A percentile compares a stretch with the other conserved stretches of the same genome.
Conservation (phyloP, 1,140 invertebrate genomes). For the Euura saliciscinereae region DNA sequence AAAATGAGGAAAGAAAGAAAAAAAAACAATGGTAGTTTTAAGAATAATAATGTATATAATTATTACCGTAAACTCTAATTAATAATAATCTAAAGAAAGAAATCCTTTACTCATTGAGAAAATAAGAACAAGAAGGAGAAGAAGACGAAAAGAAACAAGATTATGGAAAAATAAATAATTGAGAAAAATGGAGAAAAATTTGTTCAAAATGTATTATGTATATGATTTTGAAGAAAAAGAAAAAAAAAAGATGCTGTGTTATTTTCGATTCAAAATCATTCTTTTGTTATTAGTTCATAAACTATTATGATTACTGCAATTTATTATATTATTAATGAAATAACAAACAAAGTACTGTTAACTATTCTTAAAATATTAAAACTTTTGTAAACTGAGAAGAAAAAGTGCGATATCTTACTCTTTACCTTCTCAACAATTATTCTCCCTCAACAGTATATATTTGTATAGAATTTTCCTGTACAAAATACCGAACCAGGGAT, state of each 20-base stretch:
- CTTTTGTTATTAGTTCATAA: constrained; percentile 54
- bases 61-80: constrained; percentile 46
- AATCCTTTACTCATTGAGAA: neutral
- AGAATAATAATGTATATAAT: constrained; percentile 53
- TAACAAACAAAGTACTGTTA: constrained; percentile 59
- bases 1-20: constrained; percentile 48
- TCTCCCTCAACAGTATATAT: too few species aligned
- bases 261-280: constrained; percentile 33
- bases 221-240: constrained; percentile 8
- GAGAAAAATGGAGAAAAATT: neutral
- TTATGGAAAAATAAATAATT: constrained; percentile 16
- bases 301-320: constrained; percentile 53
- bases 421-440: too few species aligned
- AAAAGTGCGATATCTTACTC: neutral
- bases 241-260: constrained; percentile 15
- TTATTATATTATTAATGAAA: constrained; percentile 53
- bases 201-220: neutral
- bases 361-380: constrained; percentile 59
- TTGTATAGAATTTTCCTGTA: too few species aligned
- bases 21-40: constrained; percentile 40
- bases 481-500: too few species aligned
- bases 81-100: constrained; percentile 23
- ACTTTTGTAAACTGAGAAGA: constrained; percentile 54
- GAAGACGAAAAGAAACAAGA: neutral
- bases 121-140: constrained; percentile 20